phyloP scores from a whole-genome alignment of 2,797 vertebrate genomes.

The Phalanger gymnotis region DNA sequence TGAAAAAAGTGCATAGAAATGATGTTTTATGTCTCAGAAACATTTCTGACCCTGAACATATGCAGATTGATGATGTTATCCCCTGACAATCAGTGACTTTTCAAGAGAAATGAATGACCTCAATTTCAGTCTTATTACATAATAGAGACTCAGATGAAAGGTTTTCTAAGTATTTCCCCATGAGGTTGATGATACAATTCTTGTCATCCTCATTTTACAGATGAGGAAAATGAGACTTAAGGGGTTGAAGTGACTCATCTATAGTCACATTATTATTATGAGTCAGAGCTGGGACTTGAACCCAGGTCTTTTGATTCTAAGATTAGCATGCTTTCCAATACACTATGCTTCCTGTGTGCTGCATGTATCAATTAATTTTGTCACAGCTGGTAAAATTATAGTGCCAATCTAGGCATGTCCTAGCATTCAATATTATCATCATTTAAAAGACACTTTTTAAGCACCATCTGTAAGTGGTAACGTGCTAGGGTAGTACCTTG shows the following conservation, averaged over 20 bases:
- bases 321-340: background rate
- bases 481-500: background rate
- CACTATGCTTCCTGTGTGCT: background rate
- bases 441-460: constrained; percentile 26
- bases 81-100: background rate
- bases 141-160: background rate
- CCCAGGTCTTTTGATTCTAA: background rate
- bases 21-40: constrained; percentile 15
- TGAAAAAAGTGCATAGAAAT: constrained; percentile 27
- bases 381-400: constrained; percentile 24
- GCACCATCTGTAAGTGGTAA: constrained; percentile 4
- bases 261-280: background rate
- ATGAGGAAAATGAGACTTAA: background rate
- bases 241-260: background rate
- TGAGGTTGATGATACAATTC: background rate
- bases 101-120: constrained; percentile 27
- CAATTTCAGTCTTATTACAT: background rate
- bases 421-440: constrained; percentile 39
- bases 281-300: background rate
- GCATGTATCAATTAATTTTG: constrained; percentile 17
- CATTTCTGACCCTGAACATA: constrained; percentile 36
- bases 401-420: constrained; percentile 18
- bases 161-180: background rate
- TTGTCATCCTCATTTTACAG: background rate
- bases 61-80: constrained; percentile 2